These are phyloP conservation scores for Eueremaeus valkanovi DNA, from an alignment of 2,888 invertebrate species.

Conservation along the genomic window DNA sequence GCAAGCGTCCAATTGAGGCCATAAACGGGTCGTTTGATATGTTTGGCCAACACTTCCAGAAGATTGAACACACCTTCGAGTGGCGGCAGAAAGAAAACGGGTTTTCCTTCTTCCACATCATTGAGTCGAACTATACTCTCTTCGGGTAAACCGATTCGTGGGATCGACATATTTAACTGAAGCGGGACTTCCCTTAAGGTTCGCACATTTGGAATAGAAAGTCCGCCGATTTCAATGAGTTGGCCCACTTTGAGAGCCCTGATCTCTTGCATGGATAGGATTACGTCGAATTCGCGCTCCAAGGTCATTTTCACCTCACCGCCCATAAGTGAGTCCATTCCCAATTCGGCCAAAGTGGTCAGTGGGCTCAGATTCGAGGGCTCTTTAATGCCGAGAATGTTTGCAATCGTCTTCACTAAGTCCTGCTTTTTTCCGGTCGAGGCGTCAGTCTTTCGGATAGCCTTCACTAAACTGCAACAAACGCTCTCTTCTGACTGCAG, in stretches of 20 bases:
- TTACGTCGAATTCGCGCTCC: constrained; percentile 85
- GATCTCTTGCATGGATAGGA: constrained; percentile 85
- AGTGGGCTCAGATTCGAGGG: constrained; percentile 68
- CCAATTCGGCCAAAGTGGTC: constrained; percentile 83
- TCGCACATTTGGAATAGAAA: constrained; percentile 48
- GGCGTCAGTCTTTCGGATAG: constrained; percentile 65
- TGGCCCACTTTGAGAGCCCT: constrained; percentile 73
- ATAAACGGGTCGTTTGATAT: constrained; percentile 70
- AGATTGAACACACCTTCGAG: constrained; percentile 79
- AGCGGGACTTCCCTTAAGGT: constrained; percentile 24
- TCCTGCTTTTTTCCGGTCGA: constrained; percentile 60
- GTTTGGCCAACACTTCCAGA: constrained; percentile 66
- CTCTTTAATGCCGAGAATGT: constrained; percentile 88
- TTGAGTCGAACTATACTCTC: constrained; percentile 65
- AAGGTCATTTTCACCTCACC: constrained; percentile 96
- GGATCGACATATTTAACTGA: constrained; percentile 52
- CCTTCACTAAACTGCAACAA: constrained; percentile 78
- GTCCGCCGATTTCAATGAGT: constrained; percentile 58
- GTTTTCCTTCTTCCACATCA: constrained; percentile 49
- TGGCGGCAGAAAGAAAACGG: constrained; percentile 66
- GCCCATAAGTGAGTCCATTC: constrained; percentile 98
- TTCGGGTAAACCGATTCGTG: constrained; percentile 67
- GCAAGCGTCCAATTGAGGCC: constrained; percentile 77
- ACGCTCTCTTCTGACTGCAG: constrained; percentile 74
- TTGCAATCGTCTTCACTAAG: constrained; percentile 74